Percentiles rank a stretch among this genome's conserved stretches.
Conservation (phyloP, 2,888 invertebrate genomes). For the Hemistola chrysoprasaria region DNA sequence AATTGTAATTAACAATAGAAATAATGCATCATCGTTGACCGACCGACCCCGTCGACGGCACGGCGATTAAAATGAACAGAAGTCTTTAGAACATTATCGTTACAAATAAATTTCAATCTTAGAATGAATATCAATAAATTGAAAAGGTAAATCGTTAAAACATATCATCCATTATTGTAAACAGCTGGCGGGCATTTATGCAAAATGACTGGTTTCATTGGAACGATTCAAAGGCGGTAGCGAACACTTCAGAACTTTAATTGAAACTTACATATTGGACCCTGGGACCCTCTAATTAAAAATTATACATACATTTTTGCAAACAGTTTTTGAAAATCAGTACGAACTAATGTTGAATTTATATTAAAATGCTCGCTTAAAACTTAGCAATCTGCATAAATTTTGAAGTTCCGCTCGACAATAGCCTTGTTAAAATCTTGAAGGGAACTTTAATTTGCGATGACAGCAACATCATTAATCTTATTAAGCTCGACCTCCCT, state of each 20-base stretch:
- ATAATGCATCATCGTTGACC: constrained; percentile 47
- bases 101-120: constrained; percentile 74
- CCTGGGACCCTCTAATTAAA: constrained; percentile 12
- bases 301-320: constrained; percentile 1
- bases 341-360: constrained; percentile 4
- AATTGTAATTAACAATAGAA: constrained; percentile 14
- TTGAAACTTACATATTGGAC: constrained; percentile 52
- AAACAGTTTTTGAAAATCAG: constrained; percentile 1
- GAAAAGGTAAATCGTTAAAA: constrained; percentile 76
- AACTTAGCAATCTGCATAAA: constrained; percentile 67
- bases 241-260: constrained; percentile 59
- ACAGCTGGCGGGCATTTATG: constrained; percentile 79
- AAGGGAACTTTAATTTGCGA: constrained; percentile 68
- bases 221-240: constrained; percentile 73
- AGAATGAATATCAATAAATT: constrained; percentile 77
- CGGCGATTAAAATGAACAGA: constrained; percentile 57
- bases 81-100: constrained; percentile 70
- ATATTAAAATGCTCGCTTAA: constrained; percentile 19
- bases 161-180: constrained; percentile 79
- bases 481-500: constrained; percentile 48
- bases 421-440: constrained; percentile 70
- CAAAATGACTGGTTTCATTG: constrained; percentile 68
- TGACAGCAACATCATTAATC: constrained; percentile 71
- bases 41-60: constrained; percentile 54
- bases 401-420: constrained; percentile 58